Evolutionary conservation across 2,888 invertebrate species (phyloP).

Genomic region (Harpalus rubripes): DNA sequence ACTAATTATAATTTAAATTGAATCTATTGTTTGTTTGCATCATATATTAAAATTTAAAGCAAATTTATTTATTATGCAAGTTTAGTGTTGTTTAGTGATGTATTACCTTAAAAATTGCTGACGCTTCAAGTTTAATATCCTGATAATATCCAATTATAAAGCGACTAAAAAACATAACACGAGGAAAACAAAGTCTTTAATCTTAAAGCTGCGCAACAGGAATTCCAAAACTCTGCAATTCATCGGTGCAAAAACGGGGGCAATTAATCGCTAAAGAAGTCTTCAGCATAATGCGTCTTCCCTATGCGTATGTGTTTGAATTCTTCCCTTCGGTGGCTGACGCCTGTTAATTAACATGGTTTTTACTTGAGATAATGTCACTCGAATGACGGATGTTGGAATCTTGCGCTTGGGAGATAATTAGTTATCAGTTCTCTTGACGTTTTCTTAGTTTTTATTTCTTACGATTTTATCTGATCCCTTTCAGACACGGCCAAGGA

Average conservation of each 20-base stretch:
- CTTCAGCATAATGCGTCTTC: slow-evolving; percentile 14
- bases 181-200: slow-evolving; percentile 31
- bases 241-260: slow-evolving; percentile 8
- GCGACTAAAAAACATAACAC: slow-evolving; percentile 35
- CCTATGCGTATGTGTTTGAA: slow-evolving; percentile 2
- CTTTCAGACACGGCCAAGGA: not conserved
- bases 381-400: slow-evolving; percentile 63
- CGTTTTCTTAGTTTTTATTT: slow-evolving; percentile 51
- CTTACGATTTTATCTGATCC: slow-evolving; percentile 29
- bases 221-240: slow-evolving; percentile 7
- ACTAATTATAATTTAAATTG: slow-evolving; percentile 37
- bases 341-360: slow-evolving; percentile 65
- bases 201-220: slow-evolving; percentile 2
- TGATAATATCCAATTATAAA: slow-evolving; percentile 29
- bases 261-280: slow-evolving; percentile 2
- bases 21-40: not conserved
- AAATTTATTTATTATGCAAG: slow-evolving; percentile 5
- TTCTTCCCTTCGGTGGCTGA: slow-evolving; percentile 46
- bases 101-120: slow-evolving; percentile 25
- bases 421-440: slow-evolving; percentile 62
- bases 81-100: slow-evolving; percentile 7
- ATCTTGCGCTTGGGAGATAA: slow-evolving; percentile 64
- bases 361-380: slow-evolving; percentile 65
- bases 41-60: slow-evolving; percentile 10
- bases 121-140: slow-evolving; percentile 26